phyloP scores from a whole-genome alignment of 2,888 invertebrate species.

The Apodemia mormo region DNA sequence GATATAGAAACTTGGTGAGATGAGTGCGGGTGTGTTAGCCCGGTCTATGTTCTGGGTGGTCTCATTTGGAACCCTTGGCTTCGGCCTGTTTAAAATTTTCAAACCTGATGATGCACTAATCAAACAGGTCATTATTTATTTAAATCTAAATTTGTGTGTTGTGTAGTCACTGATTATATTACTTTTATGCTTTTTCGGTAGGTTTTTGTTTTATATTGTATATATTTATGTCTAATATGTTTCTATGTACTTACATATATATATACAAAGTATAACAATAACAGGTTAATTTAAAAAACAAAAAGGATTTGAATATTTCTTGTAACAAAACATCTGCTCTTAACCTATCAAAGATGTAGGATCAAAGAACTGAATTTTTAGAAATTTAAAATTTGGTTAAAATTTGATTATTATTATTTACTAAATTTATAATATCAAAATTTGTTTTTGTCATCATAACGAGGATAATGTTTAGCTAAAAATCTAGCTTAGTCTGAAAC shows the following conservation, averaged over 20 bases:
- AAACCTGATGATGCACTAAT: slow-evolving; percentile 80
- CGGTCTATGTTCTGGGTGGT: slow-evolving; percentile 81
- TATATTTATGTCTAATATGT: not conserved
- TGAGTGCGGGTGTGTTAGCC: slow-evolving; percentile 64
- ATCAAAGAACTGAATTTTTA: too few relatives aligned
- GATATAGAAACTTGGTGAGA: slow-evolving; percentile 69
- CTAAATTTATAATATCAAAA: too few relatives aligned
- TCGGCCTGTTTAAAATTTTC: slow-evolving; percentile 79
- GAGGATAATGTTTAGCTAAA: too few relatives aligned
- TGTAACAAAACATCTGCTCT: too few relatives aligned
- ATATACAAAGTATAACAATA: not conserved
- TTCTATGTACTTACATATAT: not conserved
- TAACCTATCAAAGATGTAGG: too few relatives aligned
- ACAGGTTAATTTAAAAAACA: not conserved
- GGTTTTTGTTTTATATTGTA: not conserved
- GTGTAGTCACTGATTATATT: slow-evolving; percentile 43
- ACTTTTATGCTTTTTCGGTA: slow-evolving; percentile 9
- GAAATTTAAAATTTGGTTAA: too few relatives aligned
- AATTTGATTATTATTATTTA: too few relatives aligned
- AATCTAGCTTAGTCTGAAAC: too few relatives aligned
- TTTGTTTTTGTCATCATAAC: too few relatives aligned
- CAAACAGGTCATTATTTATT: slow-evolving; percentile 70
- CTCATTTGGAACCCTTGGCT: slow-evolving; percentile 83
- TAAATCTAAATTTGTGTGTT: slow-evolving; percentile 38
- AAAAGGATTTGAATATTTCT: too few relatives aligned